Percentiles rank a stretch among this genome's conserved stretches.
phyloP scores from a whole-genome alignment of 2,888 invertebrate species.

The Pammene aurita region DNA sequence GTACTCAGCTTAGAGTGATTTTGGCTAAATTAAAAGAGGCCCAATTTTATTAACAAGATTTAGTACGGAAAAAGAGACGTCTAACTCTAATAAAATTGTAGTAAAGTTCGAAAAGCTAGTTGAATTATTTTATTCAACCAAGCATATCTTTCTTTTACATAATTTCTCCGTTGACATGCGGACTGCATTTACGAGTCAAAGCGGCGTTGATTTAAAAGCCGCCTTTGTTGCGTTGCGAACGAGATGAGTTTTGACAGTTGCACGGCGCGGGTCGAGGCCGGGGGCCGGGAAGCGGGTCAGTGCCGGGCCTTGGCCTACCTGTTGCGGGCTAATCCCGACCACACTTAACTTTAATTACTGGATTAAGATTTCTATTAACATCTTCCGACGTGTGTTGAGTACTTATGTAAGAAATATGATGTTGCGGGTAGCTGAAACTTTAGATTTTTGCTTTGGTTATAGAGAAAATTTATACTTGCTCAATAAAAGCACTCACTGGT shows the following conservation, averaged over 20 bases:
- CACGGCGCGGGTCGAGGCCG: conserved; percentile 52
- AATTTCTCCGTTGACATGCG: conserved; percentile 5
- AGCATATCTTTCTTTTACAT: not conserved
- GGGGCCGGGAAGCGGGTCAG: conserved; percentile 61
- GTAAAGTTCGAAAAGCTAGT: no score
- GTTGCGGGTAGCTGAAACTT: not conserved
- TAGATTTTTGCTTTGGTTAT: not conserved
- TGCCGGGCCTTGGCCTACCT: conserved; percentile 52
- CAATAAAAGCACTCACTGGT: no score
- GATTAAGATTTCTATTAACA: conserved; percentile 15
- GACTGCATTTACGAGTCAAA: conserved; percentile 9
- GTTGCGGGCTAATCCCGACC: conserved; percentile 20
- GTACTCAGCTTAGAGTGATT: no score
- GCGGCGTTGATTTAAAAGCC: conserved; percentile 18
- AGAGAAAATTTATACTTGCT: no score
- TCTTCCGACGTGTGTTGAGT: not conserved
- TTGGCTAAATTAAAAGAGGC: no score
- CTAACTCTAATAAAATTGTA: no score
- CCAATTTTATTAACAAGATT: no score
- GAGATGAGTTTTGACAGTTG: conserved; percentile 20
- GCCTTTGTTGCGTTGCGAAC: not conserved
- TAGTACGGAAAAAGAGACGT: no score
- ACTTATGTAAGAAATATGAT: not conserved
- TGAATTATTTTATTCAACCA: not conserved
- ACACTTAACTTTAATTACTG: conserved; percentile 8